phyloP scores from a whole-genome alignment of 2,888 invertebrate genomes.

The Thecocarcelia acutangulata region DNA sequence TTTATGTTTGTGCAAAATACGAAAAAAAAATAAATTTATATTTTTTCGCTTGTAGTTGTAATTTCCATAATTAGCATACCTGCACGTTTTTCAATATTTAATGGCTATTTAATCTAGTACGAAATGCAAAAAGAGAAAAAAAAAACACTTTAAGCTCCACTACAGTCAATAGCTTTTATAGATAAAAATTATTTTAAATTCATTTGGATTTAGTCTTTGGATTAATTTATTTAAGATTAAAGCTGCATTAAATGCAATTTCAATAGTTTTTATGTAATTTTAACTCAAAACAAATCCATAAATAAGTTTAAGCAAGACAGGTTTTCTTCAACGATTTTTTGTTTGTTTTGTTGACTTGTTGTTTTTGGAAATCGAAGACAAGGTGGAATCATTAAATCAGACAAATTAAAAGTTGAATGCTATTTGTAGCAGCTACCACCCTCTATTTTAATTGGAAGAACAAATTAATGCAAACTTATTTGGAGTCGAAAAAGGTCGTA shows the following conservation, averaged over 20 bases:
- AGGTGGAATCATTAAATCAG: conserved; percentile 32
- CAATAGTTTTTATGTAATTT: conserved; percentile 49
- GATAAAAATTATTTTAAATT: conserved; percentile 24
- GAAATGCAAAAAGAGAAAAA: neutral
- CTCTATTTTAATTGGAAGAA: conserved; percentile 16
- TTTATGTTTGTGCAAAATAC: neutral
- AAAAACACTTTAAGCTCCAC: conserved; percentile 14
- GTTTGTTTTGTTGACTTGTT: conserved; percentile 1
- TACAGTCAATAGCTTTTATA: conserved; percentile 10
- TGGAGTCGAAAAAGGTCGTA: no score
- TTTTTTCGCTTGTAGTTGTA: conserved; percentile 37
- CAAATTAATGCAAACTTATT: neutral
- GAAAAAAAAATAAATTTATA: neutral
- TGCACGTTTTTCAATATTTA: conserved; percentile 58
- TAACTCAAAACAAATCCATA: conserved; percentile 25
- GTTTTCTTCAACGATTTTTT: conserved; percentile 39
- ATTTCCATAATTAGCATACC: conserved; percentile 63
- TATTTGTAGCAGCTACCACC: conserved; percentile 35
- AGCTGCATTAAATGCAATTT: conserved; percentile 41
- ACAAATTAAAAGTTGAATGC: conserved; percentile 34
- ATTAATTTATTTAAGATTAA: conserved; percentile 56
- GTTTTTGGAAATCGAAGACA: conserved; percentile 54
- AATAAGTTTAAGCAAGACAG: conserved; percentile 34
- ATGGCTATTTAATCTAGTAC: conserved; percentile 42
- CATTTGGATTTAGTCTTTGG: conserved; percentile 20